These are phyloP conservation scores for Ophioninae sp. DNA, from an alignment of 2,888 invertebrate genomes.

Conservation along the genomic window DNA sequence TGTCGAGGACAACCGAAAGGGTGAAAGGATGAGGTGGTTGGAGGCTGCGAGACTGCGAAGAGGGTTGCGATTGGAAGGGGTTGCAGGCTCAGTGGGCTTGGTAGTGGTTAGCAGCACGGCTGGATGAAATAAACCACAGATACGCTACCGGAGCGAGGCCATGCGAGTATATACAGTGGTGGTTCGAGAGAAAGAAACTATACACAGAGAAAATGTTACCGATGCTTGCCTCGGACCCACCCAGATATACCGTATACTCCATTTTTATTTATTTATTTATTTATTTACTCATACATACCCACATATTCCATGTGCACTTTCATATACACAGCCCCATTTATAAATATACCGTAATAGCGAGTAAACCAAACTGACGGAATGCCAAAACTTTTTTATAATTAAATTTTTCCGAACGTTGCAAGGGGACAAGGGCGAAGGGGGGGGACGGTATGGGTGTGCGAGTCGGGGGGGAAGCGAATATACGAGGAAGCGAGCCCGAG, in stretches of 20 bases:
- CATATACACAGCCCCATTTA: neutral
- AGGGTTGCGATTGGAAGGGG: constrained; percentile 44
- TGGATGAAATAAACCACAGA: constrained; percentile 79
- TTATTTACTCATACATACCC: constrained; percentile 9
- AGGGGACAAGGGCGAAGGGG: constrained; percentile 15
- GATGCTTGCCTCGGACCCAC: constrained; percentile 47
- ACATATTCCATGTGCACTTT: neutral
- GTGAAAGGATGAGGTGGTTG: constrained; percentile 44
- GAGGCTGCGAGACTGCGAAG: constrained; percentile 39
- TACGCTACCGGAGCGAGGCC: constrained; percentile 72
- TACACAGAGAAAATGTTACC: constrained; percentile 52
- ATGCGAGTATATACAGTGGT: constrained; percentile 29
- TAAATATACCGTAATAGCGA: constrained; percentile 59
- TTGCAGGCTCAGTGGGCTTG: constrained; percentile 46
- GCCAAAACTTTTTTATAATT: constrained; percentile 81
- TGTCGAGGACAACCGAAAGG: constrained; percentile 34
- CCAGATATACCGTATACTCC: constrained; percentile 37
- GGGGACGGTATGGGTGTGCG: constrained; percentile 21
- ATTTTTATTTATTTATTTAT: constrained; percentile 43
- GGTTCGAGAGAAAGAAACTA: constrained; percentile 58
- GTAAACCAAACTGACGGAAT: constrained; percentile 81
- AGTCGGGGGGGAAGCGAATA: constrained; percentile 20
- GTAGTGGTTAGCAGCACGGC: constrained; percentile 58
- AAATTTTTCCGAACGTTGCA: constrained; percentile 76
- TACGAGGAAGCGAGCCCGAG: constrained; percentile 54